Percentiles rank a stretch among this genome's conserved stretches.
phyloP scores from a whole-genome alignment of 1,140 invertebrate species.

The Calycopis cecrops region DNA sequence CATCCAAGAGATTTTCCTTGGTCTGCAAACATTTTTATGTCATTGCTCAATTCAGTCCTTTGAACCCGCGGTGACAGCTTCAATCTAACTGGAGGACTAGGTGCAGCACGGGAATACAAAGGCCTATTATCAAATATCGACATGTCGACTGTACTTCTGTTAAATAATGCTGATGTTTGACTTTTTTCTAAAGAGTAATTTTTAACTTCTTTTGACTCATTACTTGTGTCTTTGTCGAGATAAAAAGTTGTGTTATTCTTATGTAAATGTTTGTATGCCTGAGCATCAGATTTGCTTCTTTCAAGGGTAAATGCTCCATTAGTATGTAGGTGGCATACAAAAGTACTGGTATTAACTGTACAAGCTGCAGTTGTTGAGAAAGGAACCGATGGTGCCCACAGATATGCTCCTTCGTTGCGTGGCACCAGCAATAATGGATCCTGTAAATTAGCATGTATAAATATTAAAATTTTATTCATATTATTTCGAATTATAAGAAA shows the following conservation, averaged over 20 bases:
- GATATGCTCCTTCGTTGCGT: slow-evolving; percentile 76
- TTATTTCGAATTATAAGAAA: no score
- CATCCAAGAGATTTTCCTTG: slow-evolving; percentile 43
- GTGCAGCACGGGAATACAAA: slow-evolving; percentile 54
- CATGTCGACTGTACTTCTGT: slow-evolving; percentile 47
- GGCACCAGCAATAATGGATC: slow-evolving; percentile 79
- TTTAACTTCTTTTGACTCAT: slow-evolving; percentile 29
- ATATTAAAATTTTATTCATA: no score
- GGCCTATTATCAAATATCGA: slow-evolving; percentile 67
- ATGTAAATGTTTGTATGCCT: slow-evolving; percentile 48
- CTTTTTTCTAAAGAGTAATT: slow-evolving; percentile 58
- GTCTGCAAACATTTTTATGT: slow-evolving; percentile 39
- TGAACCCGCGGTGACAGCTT: slow-evolving; percentile 52
- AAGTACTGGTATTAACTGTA: slow-evolving; percentile 51
- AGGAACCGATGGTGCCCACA: slow-evolving; percentile 63
- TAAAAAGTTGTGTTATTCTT: slow-evolving; percentile 53
- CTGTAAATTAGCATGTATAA: slow-evolving; percentile 29
- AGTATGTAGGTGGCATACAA: slow-evolving; percentile 64
- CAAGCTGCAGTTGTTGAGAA: slow-evolving; percentile 58
- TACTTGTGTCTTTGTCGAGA: slow-evolving; percentile 28
- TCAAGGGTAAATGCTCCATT: slow-evolving; percentile 61
- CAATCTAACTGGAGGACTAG: slow-evolving; percentile 63
- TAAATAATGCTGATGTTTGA: slow-evolving; percentile 59
- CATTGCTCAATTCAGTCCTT: slow-evolving; percentile 52
- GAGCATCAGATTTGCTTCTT: slow-evolving; percentile 64